phyloP scores from a whole-genome alignment of 2,888 invertebrate species.

The Drosophila macrospina region DNA sequence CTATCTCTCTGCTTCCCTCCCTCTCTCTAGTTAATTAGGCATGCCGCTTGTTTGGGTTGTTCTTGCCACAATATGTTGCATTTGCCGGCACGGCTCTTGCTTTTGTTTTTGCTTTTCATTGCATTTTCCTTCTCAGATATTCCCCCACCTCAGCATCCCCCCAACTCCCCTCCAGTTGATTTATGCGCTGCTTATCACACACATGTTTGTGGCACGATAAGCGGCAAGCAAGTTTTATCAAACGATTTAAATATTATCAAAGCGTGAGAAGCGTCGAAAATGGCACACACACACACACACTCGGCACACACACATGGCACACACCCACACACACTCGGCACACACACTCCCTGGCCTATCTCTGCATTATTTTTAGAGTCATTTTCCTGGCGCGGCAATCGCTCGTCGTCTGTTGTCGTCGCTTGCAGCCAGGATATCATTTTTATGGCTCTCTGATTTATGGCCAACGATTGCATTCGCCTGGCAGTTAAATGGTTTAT shows the following conservation, averaged over 20 bases:
- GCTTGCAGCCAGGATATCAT: slow-evolving; percentile 51
- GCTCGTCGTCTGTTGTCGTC: slow-evolving; percentile 3
- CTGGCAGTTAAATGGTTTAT: slow-evolving; percentile 68
- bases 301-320: slow-evolving; percentile 18
- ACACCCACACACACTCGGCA: slow-evolving; percentile 16
- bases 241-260: slow-evolving; percentile 63
- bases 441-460: slow-evolving; percentile 70
- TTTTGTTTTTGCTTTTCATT: not conserved
- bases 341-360: slow-evolving; percentile 26
- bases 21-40: not conserved
- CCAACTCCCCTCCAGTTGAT: slow-evolving; percentile 28
- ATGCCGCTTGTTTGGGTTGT: not conserved
- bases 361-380: slow-evolving; percentile 47
- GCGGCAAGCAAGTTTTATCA: slow-evolving; percentile 54
- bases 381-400: slow-evolving; percentile 14
- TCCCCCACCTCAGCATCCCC: no score
- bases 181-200: slow-evolving; percentile 52
- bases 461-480: slow-evolving; percentile 68
- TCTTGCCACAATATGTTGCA: slow-evolving; percentile 3
- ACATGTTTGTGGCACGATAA: slow-evolving; percentile 47
- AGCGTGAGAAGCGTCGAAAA: slow-evolving; percentile 32
- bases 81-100: not conserved
- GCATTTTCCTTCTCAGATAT: not conserved
- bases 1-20: not conserved
- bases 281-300: slow-evolving; percentile 25